Evolutionary conservation across 2,888 invertebrate genomes (phyloP).

Genomic region (Ormyrus thymus): DNA sequence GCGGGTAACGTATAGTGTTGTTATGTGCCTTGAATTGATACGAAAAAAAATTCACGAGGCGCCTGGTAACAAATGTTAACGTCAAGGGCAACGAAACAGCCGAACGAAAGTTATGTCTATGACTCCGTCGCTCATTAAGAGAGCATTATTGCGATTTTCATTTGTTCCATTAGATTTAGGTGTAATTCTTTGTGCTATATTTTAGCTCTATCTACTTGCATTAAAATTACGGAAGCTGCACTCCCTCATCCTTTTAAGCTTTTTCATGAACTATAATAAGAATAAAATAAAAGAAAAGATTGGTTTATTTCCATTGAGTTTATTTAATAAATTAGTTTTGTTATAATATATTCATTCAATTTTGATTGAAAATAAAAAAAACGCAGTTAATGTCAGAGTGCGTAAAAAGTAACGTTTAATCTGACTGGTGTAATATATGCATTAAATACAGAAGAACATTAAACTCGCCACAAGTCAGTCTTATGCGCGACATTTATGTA

Average conservation of each 20-base stretch:
- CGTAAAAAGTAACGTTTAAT: slow-evolving; percentile 8
- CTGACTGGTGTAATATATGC: slow-evolving; percentile 27
- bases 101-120: slow-evolving; percentile 35
- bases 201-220: too few relatives aligned
- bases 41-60: slow-evolving; percentile 43
- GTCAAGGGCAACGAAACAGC: slow-evolving; percentile 12
- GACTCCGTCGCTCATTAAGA: slow-evolving; percentile 29
- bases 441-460: slow-evolving; percentile 46
- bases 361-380: slow-evolving; percentile 1
- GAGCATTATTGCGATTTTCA: slow-evolving; percentile 28
- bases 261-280: neutral
- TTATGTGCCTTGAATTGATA: slow-evolving; percentile 37
- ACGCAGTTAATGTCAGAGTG: neutral
- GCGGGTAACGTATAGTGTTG: slow-evolving; percentile 46
- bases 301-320: neutral
- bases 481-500: slow-evolving; percentile 42
- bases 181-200: neutral
- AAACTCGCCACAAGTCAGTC: slow-evolving; percentile 48
- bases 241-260: neutral
- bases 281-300: neutral
- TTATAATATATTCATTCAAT: neutral
- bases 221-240: too few relatives aligned
- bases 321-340: neutral
- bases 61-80: slow-evolving; percentile 34
- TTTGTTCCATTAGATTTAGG: neutral